These are phyloP conservation scores for Turritopsis dohrnii DNA, from an alignment of 30 jellyfish, hydroid and myxozoan species.

Conservation along the genomic window DNA sequence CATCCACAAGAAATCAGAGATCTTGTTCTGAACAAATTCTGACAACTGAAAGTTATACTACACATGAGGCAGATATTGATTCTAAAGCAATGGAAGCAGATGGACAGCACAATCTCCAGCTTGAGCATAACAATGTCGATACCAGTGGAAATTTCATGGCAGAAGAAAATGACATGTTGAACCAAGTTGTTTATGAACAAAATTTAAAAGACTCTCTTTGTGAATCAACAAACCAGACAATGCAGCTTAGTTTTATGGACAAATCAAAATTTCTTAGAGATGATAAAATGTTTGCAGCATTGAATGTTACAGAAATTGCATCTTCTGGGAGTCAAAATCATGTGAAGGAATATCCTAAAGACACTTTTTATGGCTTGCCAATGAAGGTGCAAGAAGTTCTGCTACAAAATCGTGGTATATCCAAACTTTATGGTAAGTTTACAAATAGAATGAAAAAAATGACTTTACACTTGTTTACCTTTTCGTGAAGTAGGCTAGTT, in stretches of 20 bases:
- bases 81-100: neutral
- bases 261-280: neutral
- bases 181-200: neutral
- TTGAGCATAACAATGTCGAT: neutral
- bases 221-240: neutral
- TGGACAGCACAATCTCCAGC: neutral
- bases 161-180: neutral
- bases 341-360: neutral
- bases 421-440: constrained; percentile 57
- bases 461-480: neutral
- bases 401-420: constrained; percentile 55
- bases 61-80: neutral
- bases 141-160: neutral
- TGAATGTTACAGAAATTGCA: neutral
- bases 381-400: constrained; percentile 40
- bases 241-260: neutral
- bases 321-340: neutral
- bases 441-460: neutral
- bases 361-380: constrained; percentile 74
- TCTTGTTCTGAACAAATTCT: neutral
- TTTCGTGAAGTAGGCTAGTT: too few species aligned
- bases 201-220: neutral
- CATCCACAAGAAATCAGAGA: neutral
- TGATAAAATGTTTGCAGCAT: constrained; percentile 3
- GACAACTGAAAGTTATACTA: neutral